Conservation (phyloP, 2,113 vertebrate genomes). For the Corynorhinus townsendii region DNA sequence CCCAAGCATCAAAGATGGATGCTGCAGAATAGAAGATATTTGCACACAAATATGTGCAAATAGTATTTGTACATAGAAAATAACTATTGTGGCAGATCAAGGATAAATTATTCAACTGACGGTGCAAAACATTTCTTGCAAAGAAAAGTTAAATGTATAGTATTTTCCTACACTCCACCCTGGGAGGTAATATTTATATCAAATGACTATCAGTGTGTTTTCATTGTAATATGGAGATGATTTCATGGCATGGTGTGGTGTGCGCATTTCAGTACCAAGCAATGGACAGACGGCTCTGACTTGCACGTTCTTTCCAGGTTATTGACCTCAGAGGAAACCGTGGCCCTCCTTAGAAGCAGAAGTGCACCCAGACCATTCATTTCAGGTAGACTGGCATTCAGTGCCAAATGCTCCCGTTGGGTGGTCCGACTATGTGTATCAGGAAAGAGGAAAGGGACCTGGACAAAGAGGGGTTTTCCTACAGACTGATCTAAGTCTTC, state of each 20-base stretch:
- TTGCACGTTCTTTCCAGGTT: conserved; percentile 63
- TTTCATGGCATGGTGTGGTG: not conserved
- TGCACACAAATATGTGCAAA: conserved; percentile 79
- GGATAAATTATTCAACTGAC: conserved; percentile 77
- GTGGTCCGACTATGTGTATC: not conserved
- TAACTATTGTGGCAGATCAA: conserved; percentile 78
- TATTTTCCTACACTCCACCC: conserved; percentile 86
- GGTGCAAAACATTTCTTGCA: conserved; percentile 80
- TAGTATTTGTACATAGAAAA: conserved; percentile 82
- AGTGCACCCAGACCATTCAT: conserved; percentile 58
- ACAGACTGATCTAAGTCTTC: conserved; percentile 49
- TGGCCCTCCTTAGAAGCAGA: conserved; percentile 61
- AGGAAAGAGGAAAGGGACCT: conserved; percentile 44
- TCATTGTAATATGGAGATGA: conserved; percentile 64
- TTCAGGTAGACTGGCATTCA: conserved; percentile 59
- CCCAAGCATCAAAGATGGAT: conserved; percentile 81
- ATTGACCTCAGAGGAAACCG: conserved; percentile 71
- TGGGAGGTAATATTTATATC: conserved; percentile 80
- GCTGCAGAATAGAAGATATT: conserved; percentile 81
- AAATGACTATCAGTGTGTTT: conserved; percentile 70
- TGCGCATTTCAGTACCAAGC: conserved; percentile 47
- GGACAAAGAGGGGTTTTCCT: conserved; percentile 30
- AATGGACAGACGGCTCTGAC: conserved; percentile 49
- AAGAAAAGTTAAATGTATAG: conserved; percentile 78
- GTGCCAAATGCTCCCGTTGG: conserved; percentile 61